Percentiles rank a stretch among this genome's conserved stretches.
phyloP scores from a whole-genome alignment of 2,888 invertebrate species.

The Eretmocerus hayati region DNA sequence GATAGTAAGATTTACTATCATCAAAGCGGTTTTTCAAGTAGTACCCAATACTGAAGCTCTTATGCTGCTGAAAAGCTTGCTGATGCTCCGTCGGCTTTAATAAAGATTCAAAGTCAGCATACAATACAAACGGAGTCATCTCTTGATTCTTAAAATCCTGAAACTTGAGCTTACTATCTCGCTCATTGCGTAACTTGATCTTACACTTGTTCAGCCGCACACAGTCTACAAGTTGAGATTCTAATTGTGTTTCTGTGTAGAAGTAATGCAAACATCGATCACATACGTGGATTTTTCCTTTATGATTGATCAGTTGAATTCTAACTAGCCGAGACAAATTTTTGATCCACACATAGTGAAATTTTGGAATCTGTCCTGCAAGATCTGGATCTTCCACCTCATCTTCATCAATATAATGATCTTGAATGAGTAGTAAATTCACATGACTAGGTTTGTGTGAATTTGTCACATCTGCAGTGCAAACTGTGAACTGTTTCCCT shows the following conservation, averaged over 20 bases:
- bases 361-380: neutral
- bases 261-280: conserved; percentile 7
- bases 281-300: neutral
- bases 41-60: neutral
- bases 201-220: neutral
- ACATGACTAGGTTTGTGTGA: conserved; percentile 10
- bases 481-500: neutral
- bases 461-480: conserved; percentile 3
- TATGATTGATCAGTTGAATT: neutral
- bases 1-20: conserved; percentile 17
- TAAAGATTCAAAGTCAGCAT: conserved; percentile 7
- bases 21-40: conserved; percentile 12
- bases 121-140: conserved; percentile 6
- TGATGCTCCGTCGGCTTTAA: neutral
- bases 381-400: neutral
- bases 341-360: conserved; percentile 2
- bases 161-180: conserved; percentile 5
- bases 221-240: neutral
- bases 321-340: neutral
- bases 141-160: conserved; percentile 10
- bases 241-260: neutral
- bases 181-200: conserved; percentile 1
- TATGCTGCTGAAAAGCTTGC: neutral
- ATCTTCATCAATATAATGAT: neutral
- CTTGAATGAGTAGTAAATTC: conserved; percentile 4